Conservation (phyloP, 2,797 vertebrate genomes). For the Hydrophis major region DNA sequence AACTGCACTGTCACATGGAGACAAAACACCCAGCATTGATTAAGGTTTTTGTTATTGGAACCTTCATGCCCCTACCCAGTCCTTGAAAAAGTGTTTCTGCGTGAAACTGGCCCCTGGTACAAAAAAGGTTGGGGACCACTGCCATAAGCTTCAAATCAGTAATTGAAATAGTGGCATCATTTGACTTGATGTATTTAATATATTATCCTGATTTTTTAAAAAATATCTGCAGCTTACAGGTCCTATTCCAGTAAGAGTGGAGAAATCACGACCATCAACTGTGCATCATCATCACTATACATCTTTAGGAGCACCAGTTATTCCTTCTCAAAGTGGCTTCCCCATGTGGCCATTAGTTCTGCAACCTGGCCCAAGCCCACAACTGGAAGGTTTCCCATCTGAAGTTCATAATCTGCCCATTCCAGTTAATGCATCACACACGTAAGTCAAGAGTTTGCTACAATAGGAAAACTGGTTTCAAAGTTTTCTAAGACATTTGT, state of each 20-base stretch:
- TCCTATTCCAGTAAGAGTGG: constrained; percentile 55
- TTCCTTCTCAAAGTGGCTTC: constrained; percentile 53
- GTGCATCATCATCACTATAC: constrained; percentile 83
- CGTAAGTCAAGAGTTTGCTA: constrained; percentile 54
- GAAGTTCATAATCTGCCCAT: constrained; percentile 46
- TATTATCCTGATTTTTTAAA: neutral
- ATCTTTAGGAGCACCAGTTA: constrained; percentile 37
- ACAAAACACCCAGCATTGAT: too few species aligned
- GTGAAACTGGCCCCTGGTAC: too few species aligned
- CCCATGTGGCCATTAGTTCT: constrained; percentile 62
- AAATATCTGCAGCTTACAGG: constrained; percentile 34
- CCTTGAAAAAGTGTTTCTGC: too few species aligned
- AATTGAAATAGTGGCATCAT: accelerated
- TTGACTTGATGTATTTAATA: neutral
- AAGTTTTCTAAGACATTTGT: accelerated
- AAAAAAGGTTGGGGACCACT: too few species aligned
- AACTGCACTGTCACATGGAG: too few species aligned
- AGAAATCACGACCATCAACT: constrained; percentile 61
- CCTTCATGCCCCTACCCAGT: too few species aligned
- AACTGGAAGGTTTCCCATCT: constrained; percentile 58
- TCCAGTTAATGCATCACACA: constrained; percentile 51
- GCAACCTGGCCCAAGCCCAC: constrained; percentile 48
- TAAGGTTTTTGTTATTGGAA: too few species aligned
- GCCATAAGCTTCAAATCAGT: neutral
- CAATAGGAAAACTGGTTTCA: accelerated